These are phyloP conservation scores for Oscheius onirici DNA, from an alignment of 2,888 invertebrate genomes.

Conservation along the genomic window DNA sequence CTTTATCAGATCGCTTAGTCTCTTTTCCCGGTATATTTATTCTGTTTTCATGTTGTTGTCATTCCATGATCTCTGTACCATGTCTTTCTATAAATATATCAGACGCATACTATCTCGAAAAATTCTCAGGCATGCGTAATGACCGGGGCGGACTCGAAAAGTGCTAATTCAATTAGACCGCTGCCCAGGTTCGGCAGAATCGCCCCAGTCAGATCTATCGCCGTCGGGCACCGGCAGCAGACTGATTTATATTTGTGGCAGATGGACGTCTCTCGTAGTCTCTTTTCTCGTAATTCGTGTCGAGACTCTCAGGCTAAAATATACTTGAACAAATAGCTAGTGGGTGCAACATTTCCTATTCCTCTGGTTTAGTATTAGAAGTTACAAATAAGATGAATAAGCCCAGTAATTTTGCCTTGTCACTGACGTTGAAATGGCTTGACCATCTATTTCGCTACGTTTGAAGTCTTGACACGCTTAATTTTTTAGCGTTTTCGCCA, in stretches of 20 bases:
- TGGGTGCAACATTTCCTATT: no score
- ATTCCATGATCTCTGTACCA: slow-evolving; percentile 17
- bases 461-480: no score
- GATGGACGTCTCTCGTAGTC: background rate
- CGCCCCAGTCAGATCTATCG: background rate
- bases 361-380: no score
- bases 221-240: background rate
- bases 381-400: no score
- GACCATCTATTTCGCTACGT: no score
- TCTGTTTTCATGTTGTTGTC: slow-evolving; percentile 6
- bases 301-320: no score
- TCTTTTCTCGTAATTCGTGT: background rate
- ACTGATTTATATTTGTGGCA: background rate
- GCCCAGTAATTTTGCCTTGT: no score
- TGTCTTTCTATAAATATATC: background rate
- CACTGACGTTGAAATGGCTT: no score
- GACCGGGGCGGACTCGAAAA: slow-evolving; percentile 9
- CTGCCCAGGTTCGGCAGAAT: slow-evolving; percentile 13
- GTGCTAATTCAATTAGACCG: slow-evolving; percentile 22
- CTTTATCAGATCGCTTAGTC: slow-evolving; percentile 8
- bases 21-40: slow-evolving; percentile 11
- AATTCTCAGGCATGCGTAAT: slow-evolving; percentile 6
- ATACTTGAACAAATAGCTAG: no score
- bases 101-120: no score
- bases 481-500: no score